Conservation (phyloP, 1,140 invertebrate species). For the Spodoptera litura region DNA sequence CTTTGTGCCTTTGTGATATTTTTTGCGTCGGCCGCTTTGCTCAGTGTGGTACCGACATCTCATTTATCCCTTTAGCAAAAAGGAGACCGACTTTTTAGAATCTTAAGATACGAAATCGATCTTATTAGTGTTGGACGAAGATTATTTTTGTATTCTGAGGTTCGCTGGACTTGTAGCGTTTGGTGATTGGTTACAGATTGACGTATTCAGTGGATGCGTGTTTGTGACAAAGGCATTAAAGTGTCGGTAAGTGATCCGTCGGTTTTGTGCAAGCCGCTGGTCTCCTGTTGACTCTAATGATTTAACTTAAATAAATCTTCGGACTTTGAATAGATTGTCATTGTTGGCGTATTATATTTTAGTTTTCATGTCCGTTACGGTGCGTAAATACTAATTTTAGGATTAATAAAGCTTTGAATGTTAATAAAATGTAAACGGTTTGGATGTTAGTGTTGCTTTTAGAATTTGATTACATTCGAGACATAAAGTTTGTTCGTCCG, state of each 20-base stretch:
- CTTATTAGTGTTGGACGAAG: conserved; percentile 42
- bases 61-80: conserved; percentile 79
- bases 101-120: conserved; percentile 52
- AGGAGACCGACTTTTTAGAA: conserved; percentile 65
- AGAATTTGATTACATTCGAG: too few relatives aligned
- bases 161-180: conserved; percentile 53
- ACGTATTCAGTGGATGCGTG: conserved; percentile 74
- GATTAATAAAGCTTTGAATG: conserved; percentile 4
- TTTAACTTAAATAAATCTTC: conserved; percentile 76
- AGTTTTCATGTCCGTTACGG: conserved; percentile 28
- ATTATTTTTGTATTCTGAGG: conserved; percentile 43
- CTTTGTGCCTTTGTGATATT: conserved; percentile 80
- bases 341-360: conserved; percentile 8
- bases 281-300: conserved; percentile 72
- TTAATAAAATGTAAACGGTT: too few relatives aligned
- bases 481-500: too few relatives aligned
- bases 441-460: too few relatives aligned
- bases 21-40: conserved; percentile 82
- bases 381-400: conserved; percentile 35
- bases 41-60: conserved; percentile 77
- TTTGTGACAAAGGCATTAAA: conserved; percentile 82
- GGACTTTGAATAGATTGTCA: conserved; percentile 48
- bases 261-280: conserved; percentile 78
- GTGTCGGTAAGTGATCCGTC: conserved; percentile 75
- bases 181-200: conserved; percentile 48